Base-by-base conservation (phyloP, 1,140 invertebrate species). In the Drosophila mojavensis region DNA sequence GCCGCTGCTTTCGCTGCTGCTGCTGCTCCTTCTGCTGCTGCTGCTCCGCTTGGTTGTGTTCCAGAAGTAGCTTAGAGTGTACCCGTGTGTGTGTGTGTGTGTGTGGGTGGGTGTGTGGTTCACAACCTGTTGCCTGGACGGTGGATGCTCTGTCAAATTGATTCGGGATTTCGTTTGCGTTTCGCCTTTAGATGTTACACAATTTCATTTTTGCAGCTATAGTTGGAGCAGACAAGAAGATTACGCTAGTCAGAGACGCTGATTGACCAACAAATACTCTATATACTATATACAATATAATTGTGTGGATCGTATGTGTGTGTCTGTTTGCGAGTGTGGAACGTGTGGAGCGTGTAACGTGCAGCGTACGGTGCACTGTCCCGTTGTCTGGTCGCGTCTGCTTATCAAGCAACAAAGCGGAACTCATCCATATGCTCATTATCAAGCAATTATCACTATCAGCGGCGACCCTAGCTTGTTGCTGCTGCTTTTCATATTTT, bases 121-220 rank as follows among this genome's bases (percentile, higher is more conserved):
- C 61, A 71, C 75, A 78, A 78, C 75, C 75, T 78, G 66, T 75
- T 78, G 72, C 60, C 60, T 75, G 65, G 63, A 69, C 53, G 63
- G 51, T 55, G 74, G 63, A 30, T 55, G 70, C 39, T 48, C 41
- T 39, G 17, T 20, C 53, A 58, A 39, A 15, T 39, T 41, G 43
- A 47, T 17, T 56, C 26, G 51, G 39, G 43, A 5, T 2, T 56
- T 47, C 51, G 20, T n/a, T 33, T 48, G 36, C 28, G 24, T 67
- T 54, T 53, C 30, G n/a, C 24, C 45, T 24, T 51, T 39, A 76
- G 41, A 48, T 54, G 30, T 69, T 54, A 65, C 20, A 61, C 55
- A 41, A 45, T 64, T 77, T 68, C 78, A 71, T 77, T 41, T 39
- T 65, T 59, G 66, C 59, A 66, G 63, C 69, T 72, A 28, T 13